Evolutionary conservation across 2,888 invertebrate genomes (phyloP).

Genomic region (Linyphia triangularis): DNA sequence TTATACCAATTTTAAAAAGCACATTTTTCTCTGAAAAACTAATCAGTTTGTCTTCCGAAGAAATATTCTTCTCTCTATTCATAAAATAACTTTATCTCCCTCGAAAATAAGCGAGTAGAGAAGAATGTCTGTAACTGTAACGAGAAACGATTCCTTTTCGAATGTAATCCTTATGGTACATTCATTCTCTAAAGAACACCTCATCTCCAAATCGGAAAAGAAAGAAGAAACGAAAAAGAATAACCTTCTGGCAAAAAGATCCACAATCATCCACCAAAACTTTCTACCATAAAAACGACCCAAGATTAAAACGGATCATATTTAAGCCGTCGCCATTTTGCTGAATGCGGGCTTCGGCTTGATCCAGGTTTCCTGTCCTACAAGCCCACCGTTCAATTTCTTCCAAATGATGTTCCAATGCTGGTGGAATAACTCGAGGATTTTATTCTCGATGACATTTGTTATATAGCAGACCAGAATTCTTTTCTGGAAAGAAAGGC

Average conservation of each 20-base stretch:
- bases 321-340: conserved; percentile 67
- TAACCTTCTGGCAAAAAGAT: conserved; percentile 14
- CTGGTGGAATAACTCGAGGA: conserved; percentile 61
- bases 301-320: conserved; percentile 70
- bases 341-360: conserved; percentile 37
- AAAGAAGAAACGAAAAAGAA: conserved; percentile 5
- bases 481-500: neutral
- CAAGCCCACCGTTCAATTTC: conserved; percentile 46
- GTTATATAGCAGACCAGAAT: conserved; percentile 32
- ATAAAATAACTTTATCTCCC: conserved; percentile 17
- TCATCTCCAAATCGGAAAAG: conserved; percentile 29
- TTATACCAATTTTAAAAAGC: too few species aligned
- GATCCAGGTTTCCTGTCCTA: conserved; percentile 28
- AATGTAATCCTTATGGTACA: conserved; percentile 45
- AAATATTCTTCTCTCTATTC: neutral
- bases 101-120: conserved; percentile 14
- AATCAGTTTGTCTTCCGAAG: neutral
- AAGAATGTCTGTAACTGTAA: conserved; percentile 26
- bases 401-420: conserved; percentile 62
- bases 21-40: neutral
- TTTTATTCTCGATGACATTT: conserved; percentile 61
- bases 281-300: conserved; percentile 44
- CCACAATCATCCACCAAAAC: conserved; percentile 57
- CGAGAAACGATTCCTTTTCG: conserved; percentile 45
- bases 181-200: conserved; percentile 43